phyloP scores from a whole-genome alignment of 2,113 vertebrate species.

The Onychostoma macrolepis region DNA sequence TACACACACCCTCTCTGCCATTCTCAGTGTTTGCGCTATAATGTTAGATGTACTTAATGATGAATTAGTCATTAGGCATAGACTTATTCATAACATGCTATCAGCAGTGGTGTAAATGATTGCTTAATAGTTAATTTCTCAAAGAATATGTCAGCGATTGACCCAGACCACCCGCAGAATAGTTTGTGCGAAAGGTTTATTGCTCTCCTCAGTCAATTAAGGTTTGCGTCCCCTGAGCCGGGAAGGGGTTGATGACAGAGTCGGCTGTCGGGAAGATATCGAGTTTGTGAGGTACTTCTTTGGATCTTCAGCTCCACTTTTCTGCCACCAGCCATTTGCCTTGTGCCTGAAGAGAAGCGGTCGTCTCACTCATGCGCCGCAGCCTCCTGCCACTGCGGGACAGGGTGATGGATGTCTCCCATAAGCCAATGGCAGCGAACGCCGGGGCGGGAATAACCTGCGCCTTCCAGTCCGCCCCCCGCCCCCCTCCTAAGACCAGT shows the following conservation, averaged over 20 bases:
- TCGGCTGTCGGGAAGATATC: not conserved
- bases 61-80: constrained; percentile 11
- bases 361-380: constrained; percentile 51
- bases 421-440: constrained; percentile 81
- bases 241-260: not conserved
- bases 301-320: constrained; percentile 38
- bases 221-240: not conserved
- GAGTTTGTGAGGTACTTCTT: constrained; percentile 9
- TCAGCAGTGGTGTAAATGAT: constrained; percentile 9
- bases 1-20: not conserved
- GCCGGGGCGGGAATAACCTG: constrained; percentile 71
- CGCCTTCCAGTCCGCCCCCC: constrained; percentile 63
- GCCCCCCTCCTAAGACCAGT: constrained; percentile 68
- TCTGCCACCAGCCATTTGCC: constrained; percentile 55
- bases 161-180: not conserved
- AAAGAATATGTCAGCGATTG: constrained; percentile 19
- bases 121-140: constrained; percentile 14
- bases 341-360: constrained; percentile 59
- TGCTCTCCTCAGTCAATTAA: constrained; percentile 21
- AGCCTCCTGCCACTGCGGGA: constrained; percentile 77
- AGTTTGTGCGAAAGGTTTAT: not conserved
- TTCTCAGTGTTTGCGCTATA: constrained; percentile 2
- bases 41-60: not conserved
- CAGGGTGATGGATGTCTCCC: constrained; percentile 79
- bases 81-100: constrained; percentile 4